Evolutionary conservation across 2,113 vertebrate species (phyloP), one percentile per base, ranked within the genome.

Genomic region (Chaetops frenatus): DNA sequence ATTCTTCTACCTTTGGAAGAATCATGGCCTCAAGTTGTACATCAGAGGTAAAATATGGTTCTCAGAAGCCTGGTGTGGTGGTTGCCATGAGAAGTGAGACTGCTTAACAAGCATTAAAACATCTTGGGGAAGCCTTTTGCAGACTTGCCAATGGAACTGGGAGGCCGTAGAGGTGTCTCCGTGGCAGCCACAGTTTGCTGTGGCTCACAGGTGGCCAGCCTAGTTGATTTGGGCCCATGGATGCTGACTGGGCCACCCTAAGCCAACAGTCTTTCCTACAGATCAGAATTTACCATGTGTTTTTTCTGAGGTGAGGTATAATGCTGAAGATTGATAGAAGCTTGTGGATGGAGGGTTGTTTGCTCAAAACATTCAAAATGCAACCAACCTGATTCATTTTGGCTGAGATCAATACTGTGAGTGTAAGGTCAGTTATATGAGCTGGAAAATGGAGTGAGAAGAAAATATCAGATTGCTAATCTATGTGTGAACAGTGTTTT

Each of bases 121-220:
- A 35, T 62, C 10, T 22, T 31, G 42, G n/a, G 67, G 47, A 28
- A 2, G 3, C 14, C 19, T 74, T 88, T 22, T 28, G 13, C 10
- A 48, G 79, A 6, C 11, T 44, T 17, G 45, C 6, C 35, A 15
- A 40, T 50, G 40, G 31, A 7, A 1, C 15, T 53, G 69, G 50
- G 50, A 2, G 1, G 4, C 50, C 62, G 40, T 3, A 4, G 12
- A 20, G 88, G 35, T 10, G 28, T 40, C 7, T 61, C 31, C 1
- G 11, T 1, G 17, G 22, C n/a, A 61, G 42, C 31, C 12, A 36
- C 0, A 0, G 42, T 44, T 54, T 3, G 2, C 72, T 14, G 8
- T 7, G 53, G 50, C 22, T 42, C 0, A 0, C 8, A 27, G 48
- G 23, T 65, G 50, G 71, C 31, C 36, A 56, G 21, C 11, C 23